Base-by-base conservation (phyloP, 2,113 vertebrate genomes). In the Chrysemys picta region DNA sequence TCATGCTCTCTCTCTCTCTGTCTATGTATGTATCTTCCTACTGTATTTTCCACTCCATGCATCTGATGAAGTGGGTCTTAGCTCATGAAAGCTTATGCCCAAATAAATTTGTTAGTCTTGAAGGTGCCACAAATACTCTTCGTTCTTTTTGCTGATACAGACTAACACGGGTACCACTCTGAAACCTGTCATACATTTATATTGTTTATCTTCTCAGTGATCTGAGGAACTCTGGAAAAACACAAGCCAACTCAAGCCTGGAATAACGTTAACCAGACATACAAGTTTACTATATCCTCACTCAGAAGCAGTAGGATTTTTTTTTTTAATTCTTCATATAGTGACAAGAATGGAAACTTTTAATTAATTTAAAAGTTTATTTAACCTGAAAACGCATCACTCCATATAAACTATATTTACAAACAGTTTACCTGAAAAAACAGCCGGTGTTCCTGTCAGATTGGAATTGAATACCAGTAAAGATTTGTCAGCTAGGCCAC, bases 401-500 rank as follows among this genome's bases (percentile, higher is more conserved):
- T 24, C 12, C 1, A 81, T 52, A 5, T 19, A 45, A 29, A 38
- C 65, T 27, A 6, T 8, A 83, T 85, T 29, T 65, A 45, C 47
- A 12, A 87, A 53, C 72, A 35, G 14, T 56, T 89, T 98, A 99
- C 99, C 99, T 99, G 98, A 97, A 96, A 98, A 98, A 91, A 98
- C 98, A 92, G 96, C 95, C 80, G 97, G 98, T 2, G 78, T 94
- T 62, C 98, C 94, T 8, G 91, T 94, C 9, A 99, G 98, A 47
- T 95, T 97, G 35, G 98, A 98, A 84, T 69, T 98, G 91, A 99
- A 98, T 96, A 99, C 84, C 80, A 99, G 96, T 29, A 98, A 91
- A 29, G 98, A 97, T 92, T 94, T 98, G 97, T 99, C 98, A 95
- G 98, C 98, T 90, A 99, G 96, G 96, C 99, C 99, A 69, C 99